Evolutionary conservation across 92 coral and sea anemone species (phyloP).

Genomic region (Heteractis magnifica): DNA sequence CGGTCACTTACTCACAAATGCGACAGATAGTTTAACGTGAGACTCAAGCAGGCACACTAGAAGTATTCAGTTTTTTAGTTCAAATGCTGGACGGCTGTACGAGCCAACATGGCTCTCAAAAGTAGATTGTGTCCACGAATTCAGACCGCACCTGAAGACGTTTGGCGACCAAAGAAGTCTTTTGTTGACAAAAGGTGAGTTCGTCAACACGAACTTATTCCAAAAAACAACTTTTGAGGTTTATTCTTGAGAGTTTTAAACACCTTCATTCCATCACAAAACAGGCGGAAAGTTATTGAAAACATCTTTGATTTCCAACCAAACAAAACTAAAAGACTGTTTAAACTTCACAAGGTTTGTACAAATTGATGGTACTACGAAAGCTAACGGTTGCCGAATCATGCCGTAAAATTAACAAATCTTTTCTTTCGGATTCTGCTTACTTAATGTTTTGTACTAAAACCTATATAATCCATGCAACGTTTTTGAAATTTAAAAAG

Average conservation of each 20-base stretch:
- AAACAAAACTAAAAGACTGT: not conserved
- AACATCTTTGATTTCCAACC: not conserved
- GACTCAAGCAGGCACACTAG: not conserved
- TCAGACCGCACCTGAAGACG: not conserved
- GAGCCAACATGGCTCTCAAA: slow-evolving; percentile 13
- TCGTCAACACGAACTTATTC: not conserved
- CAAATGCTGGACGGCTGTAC: not conserved
- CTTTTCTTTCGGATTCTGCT: too few relatives aligned
- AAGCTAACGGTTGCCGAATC: too few relatives aligned
- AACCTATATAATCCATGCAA: not conserved
- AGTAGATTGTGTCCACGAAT: not conserved
- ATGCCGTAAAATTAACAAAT: too few relatives aligned
- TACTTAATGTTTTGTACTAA: too few relatives aligned
- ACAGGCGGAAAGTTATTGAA: not conserved
- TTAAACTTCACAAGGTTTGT: not conserved
- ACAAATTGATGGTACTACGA: too few relatives aligned
- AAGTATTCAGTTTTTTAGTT: not conserved
- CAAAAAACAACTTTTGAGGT: not conserved
- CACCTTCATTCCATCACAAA: too few relatives aligned
- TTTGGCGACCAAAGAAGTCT: slow-evolving; percentile 18
- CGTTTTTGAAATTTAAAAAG: not conserved
- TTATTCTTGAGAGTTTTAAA: too few relatives aligned
- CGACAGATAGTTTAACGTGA: not conserved
- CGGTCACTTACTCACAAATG: not conserved
- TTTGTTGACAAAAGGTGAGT: slow-evolving; percentile 25